Evolutionary conservation across 2,113 vertebrate genomes (phyloP), one percentile per base, ranked within the genome.

Genomic region (Apodemus sylvaticus): DNA sequence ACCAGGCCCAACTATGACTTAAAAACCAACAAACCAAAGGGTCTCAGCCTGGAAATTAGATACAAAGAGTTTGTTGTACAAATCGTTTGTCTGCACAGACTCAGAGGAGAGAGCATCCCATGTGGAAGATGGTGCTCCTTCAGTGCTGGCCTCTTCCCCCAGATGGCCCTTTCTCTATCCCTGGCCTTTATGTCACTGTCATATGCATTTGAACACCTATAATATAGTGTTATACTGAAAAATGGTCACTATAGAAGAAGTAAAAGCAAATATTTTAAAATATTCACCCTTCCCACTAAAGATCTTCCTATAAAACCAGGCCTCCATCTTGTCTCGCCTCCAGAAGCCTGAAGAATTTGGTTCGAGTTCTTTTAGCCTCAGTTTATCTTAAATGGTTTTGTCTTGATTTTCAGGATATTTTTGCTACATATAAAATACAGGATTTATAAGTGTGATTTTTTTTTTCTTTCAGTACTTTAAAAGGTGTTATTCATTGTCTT

Each of bases 101-200:
- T 42, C 92, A 78, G 39, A 34, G n/a, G n/a, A 22, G 45, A 64
- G 96, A 66, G 6, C 93, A 11, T 89, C 97, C 97, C 92, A 89
- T 68, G 0, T 96, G 95, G 97, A 98, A 98, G 98, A 91, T 92
- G n/a, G 79, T 39, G 7, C 58, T 95, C 5, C 76, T 94, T 94
- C 53, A 96, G 83, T 97, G 5, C 26, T 89, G 82, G 77, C n/a
- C 89, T 94, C 89, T 14, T 6, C 89, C 95, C 78, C 1, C 31
- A 58, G 45, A 66, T 78, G 79, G 66, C 34, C 34, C 19, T 22
- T 76, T 70, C 70, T 64, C 24, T 7, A 7, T 29, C n/a, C 39
- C 39, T 88, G 19, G 89, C n/a, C 48, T 90, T 60, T 55, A 24
- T 76, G 26, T 96, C 86, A 76, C 34, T 77, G 85, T 53, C 79